Conservation (phyloP, 2,113 vertebrate species). For the Chionomys nivalis region DNA sequence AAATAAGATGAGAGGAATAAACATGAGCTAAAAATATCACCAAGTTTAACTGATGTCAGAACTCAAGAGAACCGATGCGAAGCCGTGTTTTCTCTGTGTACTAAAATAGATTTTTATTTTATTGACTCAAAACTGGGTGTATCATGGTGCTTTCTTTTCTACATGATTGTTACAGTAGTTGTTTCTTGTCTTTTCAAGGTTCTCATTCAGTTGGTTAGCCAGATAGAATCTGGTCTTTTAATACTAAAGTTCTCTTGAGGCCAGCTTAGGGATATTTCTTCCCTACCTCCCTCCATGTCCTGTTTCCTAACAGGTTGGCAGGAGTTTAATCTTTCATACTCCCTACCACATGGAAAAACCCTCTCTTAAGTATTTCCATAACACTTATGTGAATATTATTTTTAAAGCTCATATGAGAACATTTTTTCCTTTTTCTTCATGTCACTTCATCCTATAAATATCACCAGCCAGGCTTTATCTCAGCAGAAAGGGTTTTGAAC, state of each 20-base stretch:
- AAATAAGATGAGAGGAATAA: conserved; percentile 65
- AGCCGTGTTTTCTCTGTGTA: conserved; percentile 19
- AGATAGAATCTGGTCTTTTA: background rate
- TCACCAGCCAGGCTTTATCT: conserved; percentile 17
- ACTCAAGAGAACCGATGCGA: conserved; percentile 50
- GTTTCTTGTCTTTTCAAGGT: conserved; percentile 7
- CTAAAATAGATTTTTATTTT: conserved; percentile 65
- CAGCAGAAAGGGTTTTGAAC: conserved; percentile 42
- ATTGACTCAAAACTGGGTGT: conserved; percentile 53
- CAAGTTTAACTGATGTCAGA: conserved; percentile 63
- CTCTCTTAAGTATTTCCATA: conserved; percentile 63
- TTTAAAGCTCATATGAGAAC: conserved; percentile 66
- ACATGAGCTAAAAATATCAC: conserved; percentile 72
- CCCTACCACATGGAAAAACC: conserved; percentile 63
- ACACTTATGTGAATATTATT: conserved; percentile 64
- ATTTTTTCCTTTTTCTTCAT: conserved; percentile 61
- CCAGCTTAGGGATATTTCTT: background rate
- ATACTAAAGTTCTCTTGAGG: conserved; percentile 13
- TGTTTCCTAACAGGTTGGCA: conserved; percentile 48
- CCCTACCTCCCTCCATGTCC: background rate
- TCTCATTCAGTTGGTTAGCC: conserved; percentile 33
- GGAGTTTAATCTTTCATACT: conserved; percentile 8
- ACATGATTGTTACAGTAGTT: background rate
- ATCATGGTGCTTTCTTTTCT: conserved; percentile 49
- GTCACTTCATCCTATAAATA: conserved; percentile 58